Conservation (phyloP, 2,797 vertebrate genomes). For the Characodon lateralis region DNA sequence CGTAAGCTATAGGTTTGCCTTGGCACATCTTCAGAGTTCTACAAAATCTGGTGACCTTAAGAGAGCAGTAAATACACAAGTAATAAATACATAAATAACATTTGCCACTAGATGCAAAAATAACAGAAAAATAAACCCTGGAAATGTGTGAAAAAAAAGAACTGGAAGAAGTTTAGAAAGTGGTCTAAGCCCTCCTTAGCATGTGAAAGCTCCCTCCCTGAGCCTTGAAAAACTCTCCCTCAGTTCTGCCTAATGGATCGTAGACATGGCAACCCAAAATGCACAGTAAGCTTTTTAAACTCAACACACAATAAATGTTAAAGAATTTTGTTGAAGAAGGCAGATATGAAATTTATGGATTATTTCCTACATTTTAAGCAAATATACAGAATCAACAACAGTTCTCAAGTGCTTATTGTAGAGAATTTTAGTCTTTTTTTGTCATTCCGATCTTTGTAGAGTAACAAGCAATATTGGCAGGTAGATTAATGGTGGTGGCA, state of each 20-base stretch:
- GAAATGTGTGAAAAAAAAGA: too few relatives aligned
- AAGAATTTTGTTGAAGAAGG: background rate
- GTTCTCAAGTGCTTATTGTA: background rate
- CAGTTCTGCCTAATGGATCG: background rate
- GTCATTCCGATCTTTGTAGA: background rate
- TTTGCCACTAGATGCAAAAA: background rate
- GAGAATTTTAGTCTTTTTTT: background rate
- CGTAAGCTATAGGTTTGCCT: background rate
- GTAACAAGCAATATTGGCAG: background rate
- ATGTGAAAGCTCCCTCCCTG: too few relatives aligned
- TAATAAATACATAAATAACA: background rate
- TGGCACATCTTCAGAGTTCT: background rate
- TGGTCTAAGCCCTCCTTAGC: too few relatives aligned
- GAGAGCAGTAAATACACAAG: background rate
- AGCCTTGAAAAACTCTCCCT: too few relatives aligned
- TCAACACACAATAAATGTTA: background rate
- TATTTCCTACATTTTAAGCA: background rate
- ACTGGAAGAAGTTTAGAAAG: background rate
- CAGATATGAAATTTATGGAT: background rate
- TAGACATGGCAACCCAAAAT: background rate
- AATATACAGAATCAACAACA: background rate
- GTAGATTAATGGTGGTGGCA: background rate
- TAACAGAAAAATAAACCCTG: background rate
- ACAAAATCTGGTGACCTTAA: background rate
- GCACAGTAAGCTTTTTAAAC: background rate